Base-by-base conservation (phyloP, 2,888 invertebrate genomes). In the Melanostoma scalare region DNA sequence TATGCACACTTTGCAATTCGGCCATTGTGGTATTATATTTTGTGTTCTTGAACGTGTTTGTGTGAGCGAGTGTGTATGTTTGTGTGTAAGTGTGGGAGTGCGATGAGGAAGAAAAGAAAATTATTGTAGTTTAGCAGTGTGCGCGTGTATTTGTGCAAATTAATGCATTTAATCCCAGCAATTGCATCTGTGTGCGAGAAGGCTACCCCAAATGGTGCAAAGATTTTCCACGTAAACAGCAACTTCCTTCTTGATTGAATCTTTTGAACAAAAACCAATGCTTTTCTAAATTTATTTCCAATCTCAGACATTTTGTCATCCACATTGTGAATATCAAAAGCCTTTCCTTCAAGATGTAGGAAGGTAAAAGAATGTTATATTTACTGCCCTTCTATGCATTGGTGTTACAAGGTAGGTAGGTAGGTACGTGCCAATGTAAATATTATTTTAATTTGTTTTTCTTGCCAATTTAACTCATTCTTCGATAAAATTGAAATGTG, bases 111-210 rank as follows among this genome's bases (percentile, higher is more conserved):
- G 67, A 67, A 69, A 77, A 77, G 74, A 74, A 84, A 75, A 74
- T 58, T 74, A 84, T 84, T 75, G 56, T 75, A 40, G 10, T 50
- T 53, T 61, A 8, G 33, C 48, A 56, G 50, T 74, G 84, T 79
- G 55, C 79, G 60, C 38, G 67, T 75, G 75, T 75, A 79, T 84
- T 84, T 84, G 60, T 38, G 67, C 71, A 79, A 79, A 79, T 84
- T 84, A 79, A 79, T 84, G 84, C 84, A 84, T 79, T 84, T 84
- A 79, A 79, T 71, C 75, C 75, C 38, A 53, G 56, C 68, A 20
- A 40, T 65, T 80, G 68, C 68, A 46, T 30, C 6, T 60, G 58
- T 58, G 42, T 46, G 8, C 35, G 42, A 50, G 50, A 63, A 48
- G 60, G 69, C 40, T 58, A 58, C 52, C 61, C 58, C 56, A 55